Evolutionary conservation across 2,888 invertebrate species (phyloP), one percentile per base, ranked within the genome.

Genomic region (Lithophane socia): DNA sequence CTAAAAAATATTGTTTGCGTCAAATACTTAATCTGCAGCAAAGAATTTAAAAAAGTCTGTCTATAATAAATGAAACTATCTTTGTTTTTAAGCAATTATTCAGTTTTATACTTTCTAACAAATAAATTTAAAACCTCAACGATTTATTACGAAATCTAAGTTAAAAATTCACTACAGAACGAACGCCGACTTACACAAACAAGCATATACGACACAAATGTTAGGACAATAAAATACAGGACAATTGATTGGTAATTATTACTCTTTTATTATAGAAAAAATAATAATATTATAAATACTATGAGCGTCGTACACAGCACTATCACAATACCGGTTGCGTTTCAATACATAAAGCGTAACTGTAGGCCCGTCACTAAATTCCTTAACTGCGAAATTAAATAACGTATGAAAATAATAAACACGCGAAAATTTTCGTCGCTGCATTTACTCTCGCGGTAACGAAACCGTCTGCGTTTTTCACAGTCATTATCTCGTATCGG

Each of bases 271-370:
- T 96, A 92, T 93, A 90, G 89, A 94, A 95, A 95, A 87, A 93
- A 94, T 80, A 79, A 92, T 91, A 92, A 91, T 91, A 91, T 93
- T 94, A 94, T 93, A 94, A 94, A 93, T 94, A 94, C 89, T 93
- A 88, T 93, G 95, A 95, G 94, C 95, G 94, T 95, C 94, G 91
- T 94, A 95, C 94, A 95, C 94, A 91, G 93, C 92, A 94, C 94
- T 96, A 96, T 96, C 96, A 96, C 96, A 96, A 94, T 95, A 94
- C 94, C 92, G 90, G 91, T 85, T 85, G 92, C 92, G 89, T 91
- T 88, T 89, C 92, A 91, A 89, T 90, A 92, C 91, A 90, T 91
- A 89, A 93, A 93, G 93, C 93, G 88, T 91, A 90, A 83, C 84
- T 78, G 70, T 86, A 75, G 60, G 86, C 90, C 86, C 86, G 81